Percentiles rank a stretch among this genome's conserved stretches.
These are phyloP conservation scores for Axis porcinus DNA, from an alignment of 2,113 vertebrate genomes.

Conservation along the genomic window DNA sequence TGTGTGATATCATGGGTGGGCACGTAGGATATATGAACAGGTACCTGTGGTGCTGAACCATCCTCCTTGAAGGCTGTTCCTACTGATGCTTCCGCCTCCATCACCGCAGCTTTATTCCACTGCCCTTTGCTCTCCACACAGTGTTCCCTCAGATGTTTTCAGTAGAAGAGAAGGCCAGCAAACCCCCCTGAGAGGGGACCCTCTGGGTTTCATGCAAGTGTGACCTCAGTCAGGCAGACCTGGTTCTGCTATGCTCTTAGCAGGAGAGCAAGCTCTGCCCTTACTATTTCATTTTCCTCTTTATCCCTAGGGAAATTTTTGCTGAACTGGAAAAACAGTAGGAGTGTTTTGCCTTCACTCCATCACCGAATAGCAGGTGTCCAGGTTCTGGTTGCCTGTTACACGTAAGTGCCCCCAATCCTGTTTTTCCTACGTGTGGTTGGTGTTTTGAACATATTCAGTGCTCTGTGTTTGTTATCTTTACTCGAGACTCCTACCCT, in stretches of 20 bases:
- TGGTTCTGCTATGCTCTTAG: neutral
- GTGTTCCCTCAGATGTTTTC: neutral
- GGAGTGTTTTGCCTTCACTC: neutral
- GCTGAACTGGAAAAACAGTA: neutral
- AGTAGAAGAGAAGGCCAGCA: neutral
- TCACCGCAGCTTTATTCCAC: neutral
- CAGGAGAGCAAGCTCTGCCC: neutral
- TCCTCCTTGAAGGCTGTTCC: neutral
- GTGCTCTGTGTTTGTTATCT: neutral
- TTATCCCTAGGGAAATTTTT: neutral
- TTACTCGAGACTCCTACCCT: neutral
- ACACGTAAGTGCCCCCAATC: accelerated
- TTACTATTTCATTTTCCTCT: neutral
- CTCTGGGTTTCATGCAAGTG: neutral
- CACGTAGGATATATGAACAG: neutral
- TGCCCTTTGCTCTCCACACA: neutral
- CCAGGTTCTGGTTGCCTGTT: neutral
- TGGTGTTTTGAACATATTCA: neutral
- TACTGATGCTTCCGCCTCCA: neutral
- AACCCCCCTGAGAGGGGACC: neutral
- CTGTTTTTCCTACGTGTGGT: neutral
- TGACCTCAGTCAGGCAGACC: neutral
- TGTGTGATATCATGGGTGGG: neutral
- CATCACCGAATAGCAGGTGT: neutral
- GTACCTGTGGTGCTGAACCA: neutral